Base-by-base conservation (phyloP, 2,888 invertebrate species). In the Glaucopsyche alexis region DNA sequence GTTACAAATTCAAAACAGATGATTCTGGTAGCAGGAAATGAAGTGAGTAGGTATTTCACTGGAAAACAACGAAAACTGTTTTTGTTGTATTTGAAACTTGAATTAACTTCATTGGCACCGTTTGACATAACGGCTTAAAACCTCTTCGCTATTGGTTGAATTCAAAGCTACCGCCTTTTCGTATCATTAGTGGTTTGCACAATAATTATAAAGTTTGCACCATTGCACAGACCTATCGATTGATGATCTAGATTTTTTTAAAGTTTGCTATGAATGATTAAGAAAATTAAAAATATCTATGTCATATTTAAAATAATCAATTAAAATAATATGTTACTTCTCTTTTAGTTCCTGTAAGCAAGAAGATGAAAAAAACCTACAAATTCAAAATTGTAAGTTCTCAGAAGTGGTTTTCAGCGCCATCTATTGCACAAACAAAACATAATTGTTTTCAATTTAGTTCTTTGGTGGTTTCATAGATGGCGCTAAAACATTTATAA, bases 91-190 rank as follows among this genome's bases (percentile, higher is more conserved):
- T 75, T 72, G 73, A 75, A 73, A 75, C 42, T 47, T 40, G 50
- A 52, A 74, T 13, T 75, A 74, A 79, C 80, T 76, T 76, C 76
- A 71, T 77, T 83, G 83, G 84, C 77, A 76, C 78, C 75, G 77
- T 81, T 85, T 86, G 86, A 84, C 86, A 86, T 82, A 81, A 83
- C 81, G 77, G 81, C 73, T 76, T 78, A 85, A 87, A 74, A 73
- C 29, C 14, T 71, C 73, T 40, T 66, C 38, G 38, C 80, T 83
- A 91, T 91, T 92, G 91, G 92, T 76, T 78, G 60, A 86, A 87
- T 79, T 91, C 80, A 81, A 90, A 92, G 81, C 77, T 84, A 71
- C 82, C 91, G 89, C 89, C 75, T 74, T 79, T 55, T 83, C 87
- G 80, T 82, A 29, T 29, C 29, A 55, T 55, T n/a, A n/a, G 55